Evolutionary conservation across 2,888 invertebrate species (phyloP).

Genomic region (Drosophila nigricruria): DNA sequence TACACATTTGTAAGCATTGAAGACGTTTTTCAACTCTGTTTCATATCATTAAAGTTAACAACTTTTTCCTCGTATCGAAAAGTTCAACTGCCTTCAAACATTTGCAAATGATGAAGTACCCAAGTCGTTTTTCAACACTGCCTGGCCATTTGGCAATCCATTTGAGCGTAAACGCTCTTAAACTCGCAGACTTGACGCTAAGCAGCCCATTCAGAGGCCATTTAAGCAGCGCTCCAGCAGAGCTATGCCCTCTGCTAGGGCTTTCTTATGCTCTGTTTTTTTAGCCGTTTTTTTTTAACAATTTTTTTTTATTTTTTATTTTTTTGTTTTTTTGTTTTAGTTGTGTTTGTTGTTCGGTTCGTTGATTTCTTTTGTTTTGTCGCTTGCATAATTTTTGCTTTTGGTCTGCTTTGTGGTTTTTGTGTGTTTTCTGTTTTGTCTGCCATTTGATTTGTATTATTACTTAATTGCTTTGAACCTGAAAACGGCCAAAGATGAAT

Average conservation of each 20-base stretch:
- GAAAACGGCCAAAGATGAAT: constrained; percentile 51
- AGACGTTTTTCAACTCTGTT: background rate
- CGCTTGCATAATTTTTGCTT: constrained; percentile 67
- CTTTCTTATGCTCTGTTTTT: constrained; percentile 15
- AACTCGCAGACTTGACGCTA: constrained; percentile 23
- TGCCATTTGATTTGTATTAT: constrained; percentile 72
- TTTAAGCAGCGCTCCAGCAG: constrained; percentile 18
- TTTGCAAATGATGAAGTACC: background rate
- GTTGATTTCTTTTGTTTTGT: constrained; percentile 54
- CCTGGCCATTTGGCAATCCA: constrained; percentile 16
- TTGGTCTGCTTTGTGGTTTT: constrained; percentile 30
- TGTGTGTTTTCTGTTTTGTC: constrained; percentile 41
- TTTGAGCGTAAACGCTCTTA: constrained; percentile 18
- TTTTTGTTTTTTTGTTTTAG: constrained; percentile 10
- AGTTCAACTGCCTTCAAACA: background rate
- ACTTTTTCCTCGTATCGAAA: background rate
- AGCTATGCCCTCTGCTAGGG: constrained; percentile 33
- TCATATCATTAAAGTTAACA: no score
- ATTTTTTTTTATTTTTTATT: constrained; percentile 5
- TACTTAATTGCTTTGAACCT: constrained; percentile 78
- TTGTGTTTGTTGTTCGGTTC: constrained; percentile 35
- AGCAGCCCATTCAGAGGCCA: constrained; percentile 33
- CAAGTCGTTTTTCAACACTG: constrained; percentile 13
- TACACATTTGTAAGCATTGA: background rate
- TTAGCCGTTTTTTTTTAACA: background rate